A percentile compares a stretch with the other conserved stretches of the same genome.
phyloP scores from a whole-genome alignment of 2,888 invertebrate species.

The Nysson spinosus region DNA sequence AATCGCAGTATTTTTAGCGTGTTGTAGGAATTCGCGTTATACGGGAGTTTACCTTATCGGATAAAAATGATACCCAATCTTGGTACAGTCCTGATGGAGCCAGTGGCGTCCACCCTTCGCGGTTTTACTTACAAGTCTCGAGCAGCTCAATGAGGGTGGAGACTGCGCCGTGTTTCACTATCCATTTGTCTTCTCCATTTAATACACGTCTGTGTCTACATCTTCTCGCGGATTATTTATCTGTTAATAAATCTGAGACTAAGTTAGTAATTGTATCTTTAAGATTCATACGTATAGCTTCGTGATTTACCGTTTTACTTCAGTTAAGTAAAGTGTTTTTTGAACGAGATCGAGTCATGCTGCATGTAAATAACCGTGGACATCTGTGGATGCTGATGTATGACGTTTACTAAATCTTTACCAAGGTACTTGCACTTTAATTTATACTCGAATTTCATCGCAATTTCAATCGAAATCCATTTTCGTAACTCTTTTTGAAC shows the following conservation, averaged over 20 bases:
- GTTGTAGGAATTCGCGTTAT: no score
- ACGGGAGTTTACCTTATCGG: no score
- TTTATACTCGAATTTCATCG: no score
- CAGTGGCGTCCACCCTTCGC: conserved; percentile 31
- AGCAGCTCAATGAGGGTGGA: conserved; percentile 63
- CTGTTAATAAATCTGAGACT: no score
- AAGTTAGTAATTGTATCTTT: no score
- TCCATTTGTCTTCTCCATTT: conserved; percentile 19
- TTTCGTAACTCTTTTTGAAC: no score
- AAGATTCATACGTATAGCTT: no score
- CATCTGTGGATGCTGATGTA: conserved; percentile 7
- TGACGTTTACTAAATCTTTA: conserved; percentile 8
- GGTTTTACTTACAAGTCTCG: conserved; percentile 17
- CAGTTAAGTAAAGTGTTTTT: background rate
- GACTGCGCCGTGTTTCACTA: conserved; percentile 61
- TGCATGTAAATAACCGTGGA: background rate
- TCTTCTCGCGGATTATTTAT: conserved; percentile 5
- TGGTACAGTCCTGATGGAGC: conserved; percentile 4
- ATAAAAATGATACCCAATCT: background rate
- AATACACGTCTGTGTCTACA: conserved; percentile 4
- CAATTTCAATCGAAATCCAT: no score
- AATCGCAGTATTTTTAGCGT: no score
- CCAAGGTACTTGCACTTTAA: no score
- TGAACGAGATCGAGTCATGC: background rate
- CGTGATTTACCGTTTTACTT: background rate